Conservation (phyloP, 2,113 vertebrate species). For the Aramus guarauna region DNA sequence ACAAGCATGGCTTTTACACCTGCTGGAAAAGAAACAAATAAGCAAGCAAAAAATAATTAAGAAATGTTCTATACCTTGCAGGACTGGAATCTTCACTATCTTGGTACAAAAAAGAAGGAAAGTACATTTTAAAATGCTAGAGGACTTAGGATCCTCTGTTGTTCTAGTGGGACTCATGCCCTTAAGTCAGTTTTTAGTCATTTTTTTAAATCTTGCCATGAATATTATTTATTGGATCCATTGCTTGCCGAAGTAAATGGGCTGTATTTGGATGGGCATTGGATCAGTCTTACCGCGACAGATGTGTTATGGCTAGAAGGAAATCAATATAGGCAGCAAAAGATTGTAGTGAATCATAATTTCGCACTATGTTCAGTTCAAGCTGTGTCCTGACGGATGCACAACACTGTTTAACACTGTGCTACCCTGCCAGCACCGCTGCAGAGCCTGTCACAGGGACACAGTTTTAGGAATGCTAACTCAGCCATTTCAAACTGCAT, state of each 20-base stretch:
- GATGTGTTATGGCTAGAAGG: background rate
- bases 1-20: background rate
- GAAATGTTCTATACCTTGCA: background rate
- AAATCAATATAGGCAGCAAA: background rate
- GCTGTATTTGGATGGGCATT: background rate
- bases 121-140: background rate
- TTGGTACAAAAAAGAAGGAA: background rate
- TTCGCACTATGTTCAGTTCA: background rate
- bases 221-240: background rate
- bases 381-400: background rate
- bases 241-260: background rate
- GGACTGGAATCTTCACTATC: background rate
- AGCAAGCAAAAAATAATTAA: background rate
- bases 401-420: background rate
- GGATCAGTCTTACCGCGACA: background rate
- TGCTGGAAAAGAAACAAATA: background rate
- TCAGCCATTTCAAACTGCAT: conserved; percentile 12
- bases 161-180: background rate
- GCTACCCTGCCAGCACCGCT: background rate
- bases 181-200: background rate
- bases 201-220: background rate
- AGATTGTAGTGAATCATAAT: background rate
- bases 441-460: background rate
- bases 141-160: background rate
- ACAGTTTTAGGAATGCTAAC: background rate